phyloP scores from a whole-genome alignment of 2,797 vertebrate genomes.

The Epinephelus malabaricus region DNA sequence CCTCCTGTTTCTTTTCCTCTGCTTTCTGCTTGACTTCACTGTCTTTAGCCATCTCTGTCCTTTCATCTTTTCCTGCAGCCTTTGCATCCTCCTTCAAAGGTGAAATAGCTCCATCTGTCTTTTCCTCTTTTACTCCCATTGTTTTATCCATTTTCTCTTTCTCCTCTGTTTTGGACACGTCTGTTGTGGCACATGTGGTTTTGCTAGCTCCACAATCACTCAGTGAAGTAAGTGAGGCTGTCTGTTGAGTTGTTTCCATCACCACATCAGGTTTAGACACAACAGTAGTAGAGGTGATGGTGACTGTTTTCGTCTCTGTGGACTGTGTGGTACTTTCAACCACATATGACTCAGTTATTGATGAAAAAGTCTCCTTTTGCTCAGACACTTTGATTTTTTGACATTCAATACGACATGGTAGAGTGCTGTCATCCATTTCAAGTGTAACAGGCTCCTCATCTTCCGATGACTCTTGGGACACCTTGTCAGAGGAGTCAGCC shows the following conservation, averaged over 20 bases:
- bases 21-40: conserved; percentile 42
- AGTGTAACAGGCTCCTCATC: conserved; percentile 73
- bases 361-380: conserved; percentile 57
- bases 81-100: conserved; percentile 46
- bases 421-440: conserved; percentile 78
- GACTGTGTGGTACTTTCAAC: conserved; percentile 40
- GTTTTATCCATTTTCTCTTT: conserved; percentile 61
- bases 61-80: conserved; percentile 40
- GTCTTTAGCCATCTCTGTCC: conserved; percentile 45
- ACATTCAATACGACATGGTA: conserved; percentile 84
- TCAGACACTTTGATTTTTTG: conserved; percentile 66
- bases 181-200: conserved; percentile 65
- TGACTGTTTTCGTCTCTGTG: conserved; percentile 56
- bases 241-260: conserved; percentile 80
- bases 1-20: conserved; percentile 47
- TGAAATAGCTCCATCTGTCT: neutral
- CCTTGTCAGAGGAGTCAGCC: conserved; percentile 77
- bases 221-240: conserved; percentile 66
- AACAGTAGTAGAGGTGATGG: conserved; percentile 49
- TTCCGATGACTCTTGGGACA: conserved; percentile 72
- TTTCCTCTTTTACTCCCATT: conserved; percentile 45
- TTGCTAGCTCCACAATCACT: conserved; percentile 72
- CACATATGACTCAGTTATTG: conserved; percentile 50
- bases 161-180: conserved; percentile 58
- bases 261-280: conserved; percentile 68